Conservation (phyloP, 35 echinoderm and acorn worm species). For the Apostichopus japonicus region DNA sequence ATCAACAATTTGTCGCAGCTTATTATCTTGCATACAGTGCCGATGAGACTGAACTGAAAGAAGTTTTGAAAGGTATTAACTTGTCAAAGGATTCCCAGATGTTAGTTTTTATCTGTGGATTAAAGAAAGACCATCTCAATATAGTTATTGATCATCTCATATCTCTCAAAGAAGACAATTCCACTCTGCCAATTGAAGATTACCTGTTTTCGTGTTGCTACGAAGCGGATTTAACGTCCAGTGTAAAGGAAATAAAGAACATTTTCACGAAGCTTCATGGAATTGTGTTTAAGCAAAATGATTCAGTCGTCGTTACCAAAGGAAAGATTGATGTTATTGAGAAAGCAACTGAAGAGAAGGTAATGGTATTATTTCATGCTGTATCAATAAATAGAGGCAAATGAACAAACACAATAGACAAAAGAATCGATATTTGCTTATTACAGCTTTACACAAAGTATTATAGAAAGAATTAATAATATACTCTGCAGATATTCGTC, state of each 20-base stretch:
- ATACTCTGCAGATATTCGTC: too few relatives aligned
- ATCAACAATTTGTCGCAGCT: conserved; percentile 30
- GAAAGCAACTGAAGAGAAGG: background rate
- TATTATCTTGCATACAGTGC: conserved; percentile 18
- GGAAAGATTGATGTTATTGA: conserved; percentile 18
- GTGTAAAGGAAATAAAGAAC: background rate
- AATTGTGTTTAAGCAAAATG: background rate
- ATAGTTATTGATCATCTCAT: background rate
- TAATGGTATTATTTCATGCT: background rate
- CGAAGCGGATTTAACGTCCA: background rate
- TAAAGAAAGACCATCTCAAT: background rate
- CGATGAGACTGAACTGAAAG: background rate
- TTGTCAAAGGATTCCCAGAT: background rate
- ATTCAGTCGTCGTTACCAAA: background rate
- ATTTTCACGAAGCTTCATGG: background rate
- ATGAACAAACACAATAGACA: background rate
- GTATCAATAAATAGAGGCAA: background rate
- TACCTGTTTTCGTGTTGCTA: background rate
- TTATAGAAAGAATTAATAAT: background rate
- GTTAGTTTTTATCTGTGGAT: background rate
- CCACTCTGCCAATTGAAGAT: background rate
- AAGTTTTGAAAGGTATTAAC: background rate
- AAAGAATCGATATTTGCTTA: background rate
- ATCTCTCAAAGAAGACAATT: background rate
- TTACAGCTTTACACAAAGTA: background rate